Percentiles rank a stretch among this genome's conserved stretches.
These are phyloP conservation scores for Eulacestoma nigropectus DNA, from an alignment of 2,113 vertebrate species.

Conservation along the genomic window DNA sequence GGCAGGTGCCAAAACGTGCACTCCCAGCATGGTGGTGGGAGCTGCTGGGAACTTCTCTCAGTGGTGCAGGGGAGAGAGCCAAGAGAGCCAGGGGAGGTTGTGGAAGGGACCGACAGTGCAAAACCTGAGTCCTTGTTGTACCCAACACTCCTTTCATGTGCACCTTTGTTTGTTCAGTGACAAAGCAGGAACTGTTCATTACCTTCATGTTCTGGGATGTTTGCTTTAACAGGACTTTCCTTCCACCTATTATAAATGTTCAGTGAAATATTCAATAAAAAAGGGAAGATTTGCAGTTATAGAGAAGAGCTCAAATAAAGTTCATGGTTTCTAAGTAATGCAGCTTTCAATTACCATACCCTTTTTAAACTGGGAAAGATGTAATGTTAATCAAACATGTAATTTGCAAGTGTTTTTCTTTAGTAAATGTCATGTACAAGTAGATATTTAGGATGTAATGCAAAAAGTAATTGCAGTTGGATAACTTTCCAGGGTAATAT, in stretches of 20 bases:
- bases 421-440: slow-evolving; percentile 78
- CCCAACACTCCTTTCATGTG: not conserved
- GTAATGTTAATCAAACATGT: slow-evolving; percentile 81
- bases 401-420: slow-evolving; percentile 82
- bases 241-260: slow-evolving; percentile 39
- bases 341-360: slow-evolving; percentile 74
- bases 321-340: slow-evolving; percentile 72
- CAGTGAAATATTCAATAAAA: slow-evolving; percentile 62
- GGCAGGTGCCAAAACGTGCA: not conserved
- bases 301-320: slow-evolving; percentile 67
- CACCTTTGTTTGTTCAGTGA: not conserved
- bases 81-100: not conserved
- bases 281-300: slow-evolving; percentile 52
- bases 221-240: slow-evolving; percentile 42
- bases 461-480: slow-evolving; percentile 64
- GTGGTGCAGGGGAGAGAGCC: too few species aligned
- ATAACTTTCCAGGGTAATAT: slow-evolving; percentile 17
- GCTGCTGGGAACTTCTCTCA: not conserved
- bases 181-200: slow-evolving; percentile 34
- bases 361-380: slow-evolving; percentile 75
- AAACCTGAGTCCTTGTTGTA: not conserved
- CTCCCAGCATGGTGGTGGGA: not conserved
- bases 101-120: not conserved
- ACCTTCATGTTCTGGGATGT: slow-evolving; percentile 20
- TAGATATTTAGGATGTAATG: slow-evolving; percentile 72